Conservation (phyloP, 2,888 invertebrate species). For the Drosophila vallismaia region DNA sequence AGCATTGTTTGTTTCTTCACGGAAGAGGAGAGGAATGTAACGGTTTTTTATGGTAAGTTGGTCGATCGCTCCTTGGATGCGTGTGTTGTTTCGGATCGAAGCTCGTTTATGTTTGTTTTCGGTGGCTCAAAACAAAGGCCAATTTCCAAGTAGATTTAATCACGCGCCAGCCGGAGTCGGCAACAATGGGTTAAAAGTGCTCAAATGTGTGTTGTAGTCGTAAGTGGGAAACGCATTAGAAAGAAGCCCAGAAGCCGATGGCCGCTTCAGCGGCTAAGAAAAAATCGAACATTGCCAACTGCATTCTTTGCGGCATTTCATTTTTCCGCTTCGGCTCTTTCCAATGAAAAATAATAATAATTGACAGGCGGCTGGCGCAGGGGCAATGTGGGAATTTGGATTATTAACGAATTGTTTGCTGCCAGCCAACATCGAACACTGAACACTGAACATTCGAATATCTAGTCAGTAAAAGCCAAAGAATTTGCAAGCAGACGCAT, state of each 20-base stretch:
- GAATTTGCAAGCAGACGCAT: constrained; percentile 73
- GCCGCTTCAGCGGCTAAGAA: not conserved
- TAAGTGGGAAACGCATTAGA: constrained; percentile 72
- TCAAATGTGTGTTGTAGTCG: constrained; percentile 47
- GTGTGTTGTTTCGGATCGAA: constrained; percentile 42
- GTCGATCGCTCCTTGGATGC: constrained; percentile 51
- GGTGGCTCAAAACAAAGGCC: constrained; percentile 72
- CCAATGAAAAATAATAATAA: constrained; percentile 79
- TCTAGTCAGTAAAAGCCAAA: constrained; percentile 9
- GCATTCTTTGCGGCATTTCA: constrained; percentile 68
- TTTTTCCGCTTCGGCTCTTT: constrained; percentile 72
- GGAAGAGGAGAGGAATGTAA: constrained; percentile 74
- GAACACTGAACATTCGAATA: constrained; percentile 20
- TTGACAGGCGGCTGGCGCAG: constrained; percentile 70
- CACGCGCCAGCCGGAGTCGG: constrained; percentile 63
- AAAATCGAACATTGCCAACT: constrained; percentile 22
- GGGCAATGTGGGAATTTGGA: constrained; percentile 78
- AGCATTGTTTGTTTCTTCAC: constrained; percentile 63
- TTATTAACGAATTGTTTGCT: constrained; percentile 77
- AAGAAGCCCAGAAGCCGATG: constrained; percentile 31
- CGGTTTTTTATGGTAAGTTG: constrained; percentile 79
- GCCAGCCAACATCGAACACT: constrained; percentile 49
- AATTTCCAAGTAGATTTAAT: constrained; percentile 77
- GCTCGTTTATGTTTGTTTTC: constrained; percentile 44
- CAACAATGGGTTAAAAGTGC: constrained; percentile 71